phyloP scores from a whole-genome alignment of 1,140 invertebrate species.

The Nasonia vitripennis region DNA sequence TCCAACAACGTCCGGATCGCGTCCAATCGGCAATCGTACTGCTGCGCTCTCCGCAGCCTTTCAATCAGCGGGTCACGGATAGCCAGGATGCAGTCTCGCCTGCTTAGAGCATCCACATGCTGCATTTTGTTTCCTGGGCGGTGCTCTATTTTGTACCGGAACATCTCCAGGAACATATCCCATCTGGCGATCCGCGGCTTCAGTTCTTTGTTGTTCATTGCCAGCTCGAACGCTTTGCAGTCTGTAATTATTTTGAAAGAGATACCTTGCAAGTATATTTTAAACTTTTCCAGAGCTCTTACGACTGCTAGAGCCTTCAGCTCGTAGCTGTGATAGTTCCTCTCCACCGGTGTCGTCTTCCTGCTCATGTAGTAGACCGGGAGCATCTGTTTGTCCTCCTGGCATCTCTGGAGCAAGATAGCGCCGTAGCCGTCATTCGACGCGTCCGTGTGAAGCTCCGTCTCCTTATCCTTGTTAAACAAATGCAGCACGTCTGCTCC shows the following conservation, averaged over 20 bases:
- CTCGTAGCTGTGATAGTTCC: constrained; percentile 54
- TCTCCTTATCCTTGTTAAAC: constrained; percentile 54
- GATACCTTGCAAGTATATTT: constrained; percentile 61
- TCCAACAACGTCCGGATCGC: constrained; percentile 21
- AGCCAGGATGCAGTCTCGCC: constrained; percentile 45
- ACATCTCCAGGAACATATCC: constrained; percentile 61
- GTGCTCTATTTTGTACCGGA: constrained; percentile 59
- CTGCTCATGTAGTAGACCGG: constrained; percentile 52
- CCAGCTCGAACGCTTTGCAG: constrained; percentile 63
- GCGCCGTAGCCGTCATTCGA: constrained; percentile 61
- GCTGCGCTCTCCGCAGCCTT: constrained; percentile 34
- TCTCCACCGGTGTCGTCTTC: constrained; percentile 45
- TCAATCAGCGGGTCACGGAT: constrained; percentile 1
- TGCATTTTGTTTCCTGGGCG: constrained; percentile 54
- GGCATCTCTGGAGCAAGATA: constrained; percentile 59
- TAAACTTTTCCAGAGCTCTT: constrained; percentile 50
- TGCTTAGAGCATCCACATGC: constrained; percentile 63
- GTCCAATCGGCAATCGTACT: constrained; percentile 29
- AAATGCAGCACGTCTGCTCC: constrained; percentile 9
- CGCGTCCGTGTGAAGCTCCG: constrained; percentile 53
- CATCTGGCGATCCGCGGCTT: constrained; percentile 61
- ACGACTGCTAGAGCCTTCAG: constrained; percentile 54
- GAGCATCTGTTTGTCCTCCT: constrained; percentile 51
- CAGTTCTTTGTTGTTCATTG: constrained; percentile 60
- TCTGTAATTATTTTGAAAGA: constrained; percentile 65